phyloP scores from a whole-genome alignment of 2,888 invertebrate species.

The Arctia plantaginis region DNA sequence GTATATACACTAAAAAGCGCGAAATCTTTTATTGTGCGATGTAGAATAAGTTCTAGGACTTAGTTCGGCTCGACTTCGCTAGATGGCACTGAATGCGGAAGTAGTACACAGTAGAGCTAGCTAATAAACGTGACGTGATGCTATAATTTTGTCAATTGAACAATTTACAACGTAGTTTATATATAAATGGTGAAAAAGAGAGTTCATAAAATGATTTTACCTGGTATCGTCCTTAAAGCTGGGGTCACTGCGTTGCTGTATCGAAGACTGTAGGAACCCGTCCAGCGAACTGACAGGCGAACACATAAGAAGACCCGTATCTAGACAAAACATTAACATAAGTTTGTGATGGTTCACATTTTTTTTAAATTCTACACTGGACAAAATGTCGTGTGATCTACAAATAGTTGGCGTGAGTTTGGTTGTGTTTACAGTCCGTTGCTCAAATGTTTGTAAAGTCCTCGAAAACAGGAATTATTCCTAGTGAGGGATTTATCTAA shows the following conservation, averaged over 20 bases:
- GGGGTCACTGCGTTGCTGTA: slow-evolving; percentile 62
- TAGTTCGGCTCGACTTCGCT: neutral
- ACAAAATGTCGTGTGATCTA: too few species aligned
- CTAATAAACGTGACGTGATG: neutral
- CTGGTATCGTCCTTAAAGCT: slow-evolving; percentile 82
- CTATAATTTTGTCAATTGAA: neutral
- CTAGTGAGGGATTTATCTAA: too few species aligned
- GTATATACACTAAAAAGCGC: too few species aligned
- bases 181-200: neutral
- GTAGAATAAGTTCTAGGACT: neutral
- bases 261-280: slow-evolving; percentile 75
- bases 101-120: too few species aligned
- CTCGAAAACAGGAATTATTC: too few species aligned
- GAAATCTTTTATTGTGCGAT: neutral
- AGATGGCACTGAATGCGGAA: too few species aligned
- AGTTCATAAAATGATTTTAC: slow-evolving; percentile 48
- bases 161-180: neutral
- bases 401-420: too few species aligned
- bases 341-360: neutral
- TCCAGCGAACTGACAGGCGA: slow-evolving; percentile 78
- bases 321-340: slow-evolving; percentile 43
- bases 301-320: slow-evolving; percentile 77
- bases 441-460: too few species aligned
- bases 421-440: too few species aligned
- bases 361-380: too few species aligned